Conservation (phyloP, 2,888 invertebrate genomes). For the Dysmachus trigonus region DNA sequence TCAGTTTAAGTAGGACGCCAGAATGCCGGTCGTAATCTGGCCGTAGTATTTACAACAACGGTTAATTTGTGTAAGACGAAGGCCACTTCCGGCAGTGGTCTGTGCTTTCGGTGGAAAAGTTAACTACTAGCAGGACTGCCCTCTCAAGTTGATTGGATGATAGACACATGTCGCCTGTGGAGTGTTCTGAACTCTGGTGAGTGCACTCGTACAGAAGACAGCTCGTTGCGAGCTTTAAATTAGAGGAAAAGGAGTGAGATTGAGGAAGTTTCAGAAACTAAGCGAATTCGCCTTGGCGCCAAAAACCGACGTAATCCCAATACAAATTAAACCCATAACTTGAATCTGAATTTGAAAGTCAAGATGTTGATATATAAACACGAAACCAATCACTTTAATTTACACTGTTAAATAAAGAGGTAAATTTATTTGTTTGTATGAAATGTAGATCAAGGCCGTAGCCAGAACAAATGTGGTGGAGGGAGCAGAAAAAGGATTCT, state of each 20-base stretch:
- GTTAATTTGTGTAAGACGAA: neutral
- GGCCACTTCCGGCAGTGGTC: neutral
- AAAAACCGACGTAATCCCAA: neutral
- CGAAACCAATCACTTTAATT: too few relatives aligned
- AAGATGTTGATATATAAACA: neutral
- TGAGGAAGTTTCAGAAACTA: neutral
- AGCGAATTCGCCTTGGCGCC: neutral
- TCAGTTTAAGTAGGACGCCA: neutral
- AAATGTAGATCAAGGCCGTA: too few relatives aligned
- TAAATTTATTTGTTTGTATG: too few relatives aligned
- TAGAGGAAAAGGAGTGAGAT: neutral
- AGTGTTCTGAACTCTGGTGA: neutral
- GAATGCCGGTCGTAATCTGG: neutral
- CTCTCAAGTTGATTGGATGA: neutral
- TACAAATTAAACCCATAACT: neutral
- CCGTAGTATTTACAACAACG: neutral
- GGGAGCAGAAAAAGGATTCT: too few relatives aligned
- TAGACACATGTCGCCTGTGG: neutral
- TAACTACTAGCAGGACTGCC: neutral
- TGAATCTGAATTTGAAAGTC: neutral
- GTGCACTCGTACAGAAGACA: neutral
- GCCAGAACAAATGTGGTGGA: too few relatives aligned
- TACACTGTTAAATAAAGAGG: too few relatives aligned
- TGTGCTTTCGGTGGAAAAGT: neutral
- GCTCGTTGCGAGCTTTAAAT: neutral